These are phyloP conservation scores for Siderastrea radians DNA, from an alignment of 92 coral and sea anemone species.

Conservation along the genomic window DNA sequence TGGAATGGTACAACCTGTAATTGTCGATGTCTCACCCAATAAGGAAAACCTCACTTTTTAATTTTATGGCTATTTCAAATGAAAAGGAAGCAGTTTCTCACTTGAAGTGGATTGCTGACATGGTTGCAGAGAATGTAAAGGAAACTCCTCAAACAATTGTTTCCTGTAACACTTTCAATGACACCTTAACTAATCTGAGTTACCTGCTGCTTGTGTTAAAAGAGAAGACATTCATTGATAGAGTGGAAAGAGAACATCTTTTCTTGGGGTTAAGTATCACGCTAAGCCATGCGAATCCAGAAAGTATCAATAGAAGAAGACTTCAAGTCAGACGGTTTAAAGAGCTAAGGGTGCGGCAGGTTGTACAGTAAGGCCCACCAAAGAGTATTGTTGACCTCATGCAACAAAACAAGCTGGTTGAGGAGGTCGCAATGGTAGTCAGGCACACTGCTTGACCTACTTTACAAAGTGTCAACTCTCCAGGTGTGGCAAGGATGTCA, in stretches of 20 bases:
- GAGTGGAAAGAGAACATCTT: conserved; percentile 18
- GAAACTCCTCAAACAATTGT: conserved; percentile 43
- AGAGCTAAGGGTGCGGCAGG: conserved; percentile 65
- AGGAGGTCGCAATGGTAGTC: conserved; percentile 73
- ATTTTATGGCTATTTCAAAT: background rate
- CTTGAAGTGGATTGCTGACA: conserved; percentile 66
- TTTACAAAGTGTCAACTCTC: conserved; percentile 61
- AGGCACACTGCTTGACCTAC: conserved; percentile 50
- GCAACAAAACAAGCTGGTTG: conserved; percentile 72
- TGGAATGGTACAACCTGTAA: conserved; percentile 33
- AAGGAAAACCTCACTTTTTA: conserved; percentile 48
- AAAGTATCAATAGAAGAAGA: conserved; percentile 40
- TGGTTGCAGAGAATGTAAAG: conserved; percentile 30
- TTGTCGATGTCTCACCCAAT: conserved; percentile 59
- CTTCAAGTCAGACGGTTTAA: conserved; percentile 41
- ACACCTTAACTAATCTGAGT: conserved; percentile 51
- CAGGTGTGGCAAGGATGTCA: conserved; percentile 64
- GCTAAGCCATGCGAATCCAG: conserved; percentile 52
- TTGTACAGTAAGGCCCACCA: conserved; percentile 77
- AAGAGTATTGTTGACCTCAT: conserved; percentile 60
- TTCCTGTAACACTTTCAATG: conserved; percentile 45
- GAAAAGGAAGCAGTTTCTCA: conserved; percentile 30
- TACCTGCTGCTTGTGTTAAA: conserved; percentile 44
- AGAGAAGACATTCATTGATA: conserved; percentile 28
- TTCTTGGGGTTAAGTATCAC: conserved; percentile 42